phyloP scores from a whole-genome alignment of 2,888 invertebrate genomes.

The Volucella inflata region DNA sequence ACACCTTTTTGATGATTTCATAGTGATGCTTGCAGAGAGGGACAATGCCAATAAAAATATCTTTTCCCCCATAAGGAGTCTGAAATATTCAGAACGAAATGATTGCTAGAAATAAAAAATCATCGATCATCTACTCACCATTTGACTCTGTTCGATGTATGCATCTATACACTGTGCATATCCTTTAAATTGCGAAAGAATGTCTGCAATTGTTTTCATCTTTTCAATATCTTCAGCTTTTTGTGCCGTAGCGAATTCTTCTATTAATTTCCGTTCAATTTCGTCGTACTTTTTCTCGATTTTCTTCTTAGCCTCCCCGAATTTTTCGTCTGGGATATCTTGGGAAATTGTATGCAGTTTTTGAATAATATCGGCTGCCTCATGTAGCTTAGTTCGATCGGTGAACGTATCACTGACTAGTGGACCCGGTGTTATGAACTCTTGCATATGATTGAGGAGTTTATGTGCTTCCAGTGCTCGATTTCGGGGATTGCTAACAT shows the following conservation, averaged over 20 bases:
- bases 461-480: constrained; percentile 97
- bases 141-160: constrained; percentile 98
- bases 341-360: constrained; percentile 97
- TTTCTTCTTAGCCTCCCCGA: constrained; percentile 92
- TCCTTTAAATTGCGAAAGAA: constrained; percentile 97
- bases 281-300: constrained; percentile 95
- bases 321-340: constrained; percentile 95
- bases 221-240: constrained; percentile 91
- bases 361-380: constrained; percentile 98
- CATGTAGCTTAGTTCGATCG: constrained; percentile 90
- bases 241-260: constrained; percentile 96
- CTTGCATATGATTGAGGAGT: constrained; percentile 95
- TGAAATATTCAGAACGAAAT: constrained; percentile 80
- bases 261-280: constrained; percentile 94
- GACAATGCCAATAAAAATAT: constrained; percentile 95
- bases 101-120: too few relatives aligned
- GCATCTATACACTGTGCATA: constrained; percentile 98
- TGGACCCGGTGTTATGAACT: constrained; percentile 94
- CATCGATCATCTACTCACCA: constrained; percentile 85
- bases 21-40: constrained; percentile 95
- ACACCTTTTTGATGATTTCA: constrained; percentile 93
- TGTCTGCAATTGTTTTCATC: constrained; percentile 96
- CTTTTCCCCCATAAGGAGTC: constrained; percentile 93
- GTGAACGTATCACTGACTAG: constrained; percentile 93
- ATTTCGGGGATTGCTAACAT: constrained; percentile 96